Evolutionary conservation across 2,113 vertebrate genomes (phyloP).

Genomic region (Leptocoma aspasia): DNA sequence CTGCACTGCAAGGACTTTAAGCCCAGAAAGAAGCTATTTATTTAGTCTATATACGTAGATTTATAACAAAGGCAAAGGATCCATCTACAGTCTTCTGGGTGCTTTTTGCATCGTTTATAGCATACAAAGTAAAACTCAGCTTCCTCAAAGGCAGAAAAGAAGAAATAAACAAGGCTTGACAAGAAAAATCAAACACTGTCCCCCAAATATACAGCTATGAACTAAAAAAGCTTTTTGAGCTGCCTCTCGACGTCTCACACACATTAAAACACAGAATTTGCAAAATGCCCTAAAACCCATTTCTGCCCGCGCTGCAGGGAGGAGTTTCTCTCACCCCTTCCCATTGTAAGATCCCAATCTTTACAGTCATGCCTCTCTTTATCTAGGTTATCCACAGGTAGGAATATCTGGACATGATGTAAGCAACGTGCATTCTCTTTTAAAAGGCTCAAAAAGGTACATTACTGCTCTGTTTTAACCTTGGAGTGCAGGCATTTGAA

Average conservation of each 20-base stretch:
- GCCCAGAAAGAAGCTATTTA: conserved; percentile 49
- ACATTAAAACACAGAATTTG: not conserved
- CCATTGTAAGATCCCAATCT: not conserved
- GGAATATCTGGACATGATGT: not conserved
- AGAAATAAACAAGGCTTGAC: not conserved
- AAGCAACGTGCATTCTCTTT: not conserved
- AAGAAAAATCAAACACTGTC: not conserved
- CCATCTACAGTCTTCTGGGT: not conserved
- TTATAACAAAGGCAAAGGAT: conserved; percentile 7
- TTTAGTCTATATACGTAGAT: conserved; percentile 42
- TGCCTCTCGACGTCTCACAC: accelerated
- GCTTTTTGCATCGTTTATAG: not conserved
- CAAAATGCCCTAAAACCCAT: not conserved
- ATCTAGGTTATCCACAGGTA: not conserved
- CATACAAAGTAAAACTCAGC: not conserved
- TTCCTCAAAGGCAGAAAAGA: not conserved
- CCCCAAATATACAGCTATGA: not conserved
- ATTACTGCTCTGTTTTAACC: not conserved
- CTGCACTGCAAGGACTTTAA: conserved; percentile 22
- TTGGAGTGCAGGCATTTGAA: not conserved
- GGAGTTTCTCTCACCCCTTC: not conserved
- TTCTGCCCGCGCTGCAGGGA: not conserved
- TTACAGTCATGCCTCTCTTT: not conserved
- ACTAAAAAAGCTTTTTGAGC: not conserved
- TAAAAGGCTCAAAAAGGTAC: not conserved